phyloP scores from a whole-genome alignment of 2,888 invertebrate species.

The Buathra laborator region DNA sequence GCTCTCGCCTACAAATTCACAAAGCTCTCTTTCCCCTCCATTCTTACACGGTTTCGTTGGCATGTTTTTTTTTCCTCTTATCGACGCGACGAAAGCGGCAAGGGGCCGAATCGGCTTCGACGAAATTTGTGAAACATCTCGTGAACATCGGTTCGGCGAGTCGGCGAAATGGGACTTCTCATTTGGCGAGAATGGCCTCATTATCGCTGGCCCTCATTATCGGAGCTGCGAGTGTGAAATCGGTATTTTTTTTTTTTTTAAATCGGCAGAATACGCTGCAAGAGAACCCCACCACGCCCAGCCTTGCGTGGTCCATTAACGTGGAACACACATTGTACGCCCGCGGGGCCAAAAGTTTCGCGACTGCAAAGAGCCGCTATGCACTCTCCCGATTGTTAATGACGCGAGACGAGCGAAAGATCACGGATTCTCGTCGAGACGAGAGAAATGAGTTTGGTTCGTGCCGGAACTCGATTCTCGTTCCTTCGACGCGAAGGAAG shows the following conservation, averaged over 20 bases:
- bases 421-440: conserved; percentile 22
- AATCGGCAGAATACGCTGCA: conserved; percentile 12
- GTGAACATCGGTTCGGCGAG: conserved; percentile 35
- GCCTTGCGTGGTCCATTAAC: conserved; percentile 55
- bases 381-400: background rate
- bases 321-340: conserved; percentile 21
- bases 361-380: conserved; percentile 33
- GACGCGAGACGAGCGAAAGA: conserved; percentile 16
- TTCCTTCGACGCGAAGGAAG: conserved; percentile 46
- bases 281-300: conserved; percentile 51
- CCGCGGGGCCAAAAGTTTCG: conserved; percentile 48
- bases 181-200: conserved; percentile 25
- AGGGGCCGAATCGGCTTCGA: conserved; percentile 12
- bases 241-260: conserved; percentile 54
- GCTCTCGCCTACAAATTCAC: conserved; percentile 45
- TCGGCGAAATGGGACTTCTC: conserved; percentile 12
- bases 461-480: conserved; percentile 64
- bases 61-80: conserved; percentile 44
- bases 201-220: conserved; percentile 54
- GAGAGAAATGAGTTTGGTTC: conserved; percentile 54
- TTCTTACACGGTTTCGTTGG: conserved; percentile 14
- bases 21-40: conserved; percentile 29
- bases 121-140: conserved; percentile 56
- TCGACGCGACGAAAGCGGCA: background rate
- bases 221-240: conserved; percentile 50